Base-by-base conservation (phyloP, 2,888 invertebrate species). In the Cheilosia impressa region DNA sequence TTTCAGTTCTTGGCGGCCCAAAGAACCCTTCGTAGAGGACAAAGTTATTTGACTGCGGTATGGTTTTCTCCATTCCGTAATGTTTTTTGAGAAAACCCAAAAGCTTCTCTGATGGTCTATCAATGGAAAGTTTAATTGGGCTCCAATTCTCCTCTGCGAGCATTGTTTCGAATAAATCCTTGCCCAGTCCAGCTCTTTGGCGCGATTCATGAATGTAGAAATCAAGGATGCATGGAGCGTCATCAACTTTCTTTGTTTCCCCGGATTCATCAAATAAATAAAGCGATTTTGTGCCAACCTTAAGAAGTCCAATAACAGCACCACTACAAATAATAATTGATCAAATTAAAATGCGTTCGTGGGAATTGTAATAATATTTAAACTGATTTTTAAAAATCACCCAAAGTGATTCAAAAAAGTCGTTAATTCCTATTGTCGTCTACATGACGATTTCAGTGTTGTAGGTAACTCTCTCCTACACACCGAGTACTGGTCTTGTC, bases 61-160 rank as follows among this genome's bases (percentile, higher is more conserved):
- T 94, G 19, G 95, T 95, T 27, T 93, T 91, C 2, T 89, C 89
- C 31, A 94, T 83, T 19, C 94, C 94, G 91, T 98, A 99, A 91
- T 98, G 96, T 91, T 97, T 97, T 50, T 93, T 93, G 22, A 99
- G 93, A 92, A 99, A 99, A 41, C 94, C 94, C 88, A 97, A 93
- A 89, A 98, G 96, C 91, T 98, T 98, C 62, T 95, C 94, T 0
- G 98, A 98, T 0, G 99, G 99, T 50, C 97, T 95, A 92, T 99
- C 99, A 87, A 99, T 96, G 0, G 99, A 98, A 89, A 98, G 93
- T 90, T 96, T 95, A 3, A 94, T 93, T 0, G 96, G 95, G 60
- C 92, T 92, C 55, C 95, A 93, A 68, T 95, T 93, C 92, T 96
- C 95, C 87, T 95, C 95, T 95, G 96, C 92, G 82, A 94, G 93